A percentile compares a stretch with the other conserved stretches of the same genome.
Conservation (phyloP, 1,140 invertebrate species). For the Musca vetustissima region DNA sequence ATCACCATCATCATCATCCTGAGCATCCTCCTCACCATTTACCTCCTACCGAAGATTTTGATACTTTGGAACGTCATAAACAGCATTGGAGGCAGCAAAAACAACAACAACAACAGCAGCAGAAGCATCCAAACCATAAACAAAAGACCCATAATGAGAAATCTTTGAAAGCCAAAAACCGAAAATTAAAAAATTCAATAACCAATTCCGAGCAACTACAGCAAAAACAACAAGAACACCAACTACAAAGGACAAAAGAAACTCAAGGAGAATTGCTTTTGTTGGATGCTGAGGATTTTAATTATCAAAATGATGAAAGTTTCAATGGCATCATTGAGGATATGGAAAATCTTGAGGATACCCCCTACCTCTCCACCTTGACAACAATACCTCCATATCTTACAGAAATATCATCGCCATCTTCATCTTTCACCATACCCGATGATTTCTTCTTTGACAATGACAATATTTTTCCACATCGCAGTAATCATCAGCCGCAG, state of each 20-base stretch:
- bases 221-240: conserved; percentile 31
- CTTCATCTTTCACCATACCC: no score
- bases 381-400: no score
- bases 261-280: not conserved
- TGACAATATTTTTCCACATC: not conserved
- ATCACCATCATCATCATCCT: no score
- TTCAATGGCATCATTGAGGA: conserved; percentile 12
- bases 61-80: conserved; percentile 3
- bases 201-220: conserved; percentile 25
- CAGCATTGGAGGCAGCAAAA: conserved; percentile 16
- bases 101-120: conserved; percentile 7
- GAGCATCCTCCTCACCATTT: no score
- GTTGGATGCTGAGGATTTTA: conserved; percentile 24
- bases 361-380: no score
- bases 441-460: conserved; percentile 13
- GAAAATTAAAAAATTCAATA: not conserved
- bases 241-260: not conserved
- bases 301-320: conserved; percentile 41
- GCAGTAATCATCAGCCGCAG: not conserved
- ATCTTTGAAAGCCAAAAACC: not conserved
- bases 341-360: not conserved
- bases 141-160: not conserved
- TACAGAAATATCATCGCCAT: no score
- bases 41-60: no score
- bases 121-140: not conserved